Evolutionary conservation across 2,113 vertebrate species (phyloP), one percentile per base, ranked within the genome.

Genomic region (Panurus biarmicus): DNA sequence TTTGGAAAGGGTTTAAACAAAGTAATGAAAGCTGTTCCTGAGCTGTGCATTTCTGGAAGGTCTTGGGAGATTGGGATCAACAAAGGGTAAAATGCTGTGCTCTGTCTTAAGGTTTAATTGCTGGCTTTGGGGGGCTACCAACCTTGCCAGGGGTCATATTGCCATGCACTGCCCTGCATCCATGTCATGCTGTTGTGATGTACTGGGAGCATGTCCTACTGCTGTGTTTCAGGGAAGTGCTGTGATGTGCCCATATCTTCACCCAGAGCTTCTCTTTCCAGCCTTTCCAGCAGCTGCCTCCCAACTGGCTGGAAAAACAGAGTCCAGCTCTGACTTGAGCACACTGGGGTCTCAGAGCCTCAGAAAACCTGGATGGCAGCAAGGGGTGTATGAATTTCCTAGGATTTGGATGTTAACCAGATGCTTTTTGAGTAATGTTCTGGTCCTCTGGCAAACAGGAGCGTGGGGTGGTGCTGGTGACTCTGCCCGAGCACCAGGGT

Each of bases 1-100:
- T 91, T 94, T 89, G 77, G 86, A 66, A 85, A 80, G 40, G 4
- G 1, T 93, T 93, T 93, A 74, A 96, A 82, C 42, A 33, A 90
- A 91, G 67, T 61, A 62, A 88, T 66, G 67, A 79, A 76, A 85
- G 67, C 33, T 70, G 47, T n/a, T 94, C 70, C 80, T 66, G 76
- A 70, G 80, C 83, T 66, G 26, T 29, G 72, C 0, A 0, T 74
- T 78, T 61, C 81, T 70, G 78, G 71, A 73, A 93, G 71, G 71
- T 24, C 50, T 82, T 67, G 50, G n/a, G 82, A 82, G 35, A 5
- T 11, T 19, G 57, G 42, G 45, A 69, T 57, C 73, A 76, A 50
- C 17, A 61, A 87, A 76, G 50, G 48, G 21, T 78, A 35, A 67
- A 83, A 71, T 29, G 38, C 44, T 69, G 1, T 17, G 45, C 50